Evolutionary conservation across 2,113 vertebrate genomes (phyloP), one percentile per base, ranked within the genome.

Genomic region (Todiramphus chloris): DNA sequence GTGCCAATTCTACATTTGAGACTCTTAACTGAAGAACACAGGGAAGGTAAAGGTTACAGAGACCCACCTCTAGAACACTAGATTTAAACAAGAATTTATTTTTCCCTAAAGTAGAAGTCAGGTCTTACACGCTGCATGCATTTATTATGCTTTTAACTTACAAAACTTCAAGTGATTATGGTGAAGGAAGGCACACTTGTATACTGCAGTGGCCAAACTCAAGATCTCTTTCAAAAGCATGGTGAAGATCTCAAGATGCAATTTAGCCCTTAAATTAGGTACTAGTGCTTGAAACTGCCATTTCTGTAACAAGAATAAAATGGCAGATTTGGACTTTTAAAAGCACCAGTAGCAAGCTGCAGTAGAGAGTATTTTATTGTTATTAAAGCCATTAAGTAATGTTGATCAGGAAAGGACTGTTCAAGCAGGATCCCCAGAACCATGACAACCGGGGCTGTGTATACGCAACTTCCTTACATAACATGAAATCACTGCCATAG

Each of bases 401-500:
- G 63, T 30, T 60, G 44, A 63, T 59, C 43, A 82, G 69, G 70
- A 90, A 95, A 81, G 46, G 35, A 15, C 30, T 80, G 59, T 46
- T 70, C 7, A 37, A 78, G 74, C 58, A 72, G 77, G 91, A 55
- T 75, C 69, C 78, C 63, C 43, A 92, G 83, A 97, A 93, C 93
- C 85, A 68, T 90, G 85, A 97, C 95, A 95, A 94, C 90, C 56
- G 79, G 44, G 51, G 43, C 60, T 86, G 83, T 73, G 78, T 74
- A 85, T 39, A 87, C 11, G 68, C 81, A 95, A 96, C 92, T 92
- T 97, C 86, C 89, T 91, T 90, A 97, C 55, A 67, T 80, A 92
- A 94, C 46, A 35, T 80, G 69, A 94, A 96, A 82, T 94, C 89
- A 93, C 60, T 95, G 75, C 94, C 94, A 96, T 82, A 93, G 97